Evolutionary conservation across 92 coral and sea anemone species (phyloP), one percentile per base, ranked within the genome.

Genomic region (Paramuricea clavata): DNA sequence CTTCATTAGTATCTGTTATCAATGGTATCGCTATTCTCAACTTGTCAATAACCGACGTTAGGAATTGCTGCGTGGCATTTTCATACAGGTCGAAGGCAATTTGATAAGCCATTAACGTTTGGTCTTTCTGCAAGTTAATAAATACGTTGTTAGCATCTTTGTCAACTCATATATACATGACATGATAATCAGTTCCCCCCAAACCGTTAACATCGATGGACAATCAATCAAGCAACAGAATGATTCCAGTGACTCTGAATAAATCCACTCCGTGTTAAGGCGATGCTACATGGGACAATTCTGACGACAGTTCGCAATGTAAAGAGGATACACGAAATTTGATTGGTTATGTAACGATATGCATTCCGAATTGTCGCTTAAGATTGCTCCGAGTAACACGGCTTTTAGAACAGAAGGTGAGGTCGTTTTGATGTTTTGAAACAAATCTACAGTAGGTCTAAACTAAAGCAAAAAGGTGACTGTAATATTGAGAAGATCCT

Each of bases 61-160:
- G 89, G 69, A 96, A 96, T 84, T 96, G 98, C 56, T 96, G 98
- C 13, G 98, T 96, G 41, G 98, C 98, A 91, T 94, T 94, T 68
- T 96, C 98, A 85, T 96, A 96, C 54, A 96, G 86, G 82, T 96
- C 98, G 86, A 96, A 96, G 19, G 98, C 98, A 80, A 96, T 95
- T 74, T 96, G 98, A 81, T 94, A 96, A 23, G 98, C 98, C 98
- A 96, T 96, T 70, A 94, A 78, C 35, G 98, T 96, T 74, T 94
- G 98, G 78, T 95, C 98, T 83, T 94, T 95, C 98, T 95, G 90
- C 78, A 81, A 65, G 72, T 11, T 28, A 11, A 27, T 28, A 62
- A 3, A 62, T 16, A 62, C 25, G 26, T 54, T 54, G 22, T 12
- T 50, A 12, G 17, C 12, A 50, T 50, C 21, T 19, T 19, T 50